Evolutionary conservation across 2,888 invertebrate genomes (phyloP), one percentile per base, ranked within the genome.

Genomic region (Theodoxus fluviatilis): DNA sequence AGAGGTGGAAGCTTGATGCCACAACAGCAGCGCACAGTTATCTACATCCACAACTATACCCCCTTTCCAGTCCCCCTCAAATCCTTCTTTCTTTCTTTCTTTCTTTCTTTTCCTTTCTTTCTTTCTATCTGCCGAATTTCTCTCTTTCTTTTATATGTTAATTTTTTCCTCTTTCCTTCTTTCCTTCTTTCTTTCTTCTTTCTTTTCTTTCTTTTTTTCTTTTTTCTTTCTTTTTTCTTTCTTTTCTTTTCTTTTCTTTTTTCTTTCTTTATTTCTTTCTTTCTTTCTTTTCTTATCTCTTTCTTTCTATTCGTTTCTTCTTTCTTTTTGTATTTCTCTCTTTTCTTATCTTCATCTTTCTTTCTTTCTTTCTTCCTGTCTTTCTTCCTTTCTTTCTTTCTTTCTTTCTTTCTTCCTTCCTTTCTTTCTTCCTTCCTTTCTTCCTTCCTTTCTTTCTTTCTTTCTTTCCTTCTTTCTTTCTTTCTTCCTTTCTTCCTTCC

Each of bases 231-330:
- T 47, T 61, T 33, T 47, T 33, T 64, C 68, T 68, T 55, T 64
- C 59, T 52, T 43, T 61, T 40, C 57, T n/a, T 70, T 52, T 47
- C 49, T 28, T 31, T 67, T 61, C 25, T 31, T 68, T 55, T 55
- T 18, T 40, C 40, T 33, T 52, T 55, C 40, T 57, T 38, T 67
- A 22, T 43, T 65, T 43, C 55, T 59, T 18, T 22, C 61, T 28
- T 28, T 38, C 55, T 59, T 47, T 73, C 22, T 28, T 15, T 49
- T 37, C n/a, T 31, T 28, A n/a, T 49, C 67, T 67, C 25, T 31
- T 33, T 28, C 67, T 28, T n/a, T 35, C 33, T 67, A 33, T 67
- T n/a, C 52, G 6, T 3, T 43, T 38, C 3, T 49, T 22, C 40
- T 47, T 7, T 22, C 28, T 28, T 12, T 9, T 31, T 22, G 2